phyloP scores from a whole-genome alignment of 2,888 invertebrate species.

The Orthosia gracilis region DNA sequence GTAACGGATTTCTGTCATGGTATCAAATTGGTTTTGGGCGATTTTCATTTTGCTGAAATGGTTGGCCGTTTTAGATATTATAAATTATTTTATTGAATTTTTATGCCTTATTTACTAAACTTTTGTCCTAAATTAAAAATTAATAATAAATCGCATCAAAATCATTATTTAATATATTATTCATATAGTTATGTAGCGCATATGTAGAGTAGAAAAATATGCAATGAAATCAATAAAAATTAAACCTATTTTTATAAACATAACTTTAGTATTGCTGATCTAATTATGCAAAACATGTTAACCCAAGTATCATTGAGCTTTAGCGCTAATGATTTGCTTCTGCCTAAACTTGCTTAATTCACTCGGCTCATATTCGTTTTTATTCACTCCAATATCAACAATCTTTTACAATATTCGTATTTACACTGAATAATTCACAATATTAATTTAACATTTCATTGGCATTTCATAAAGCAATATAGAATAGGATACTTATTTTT shows the following conservation, averaged over 20 bases:
- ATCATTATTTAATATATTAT: neutral
- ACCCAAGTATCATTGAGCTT: neutral
- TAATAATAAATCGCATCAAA: neutral
- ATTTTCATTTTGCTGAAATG: constrained; percentile 14
- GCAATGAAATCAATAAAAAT: too few species aligned
- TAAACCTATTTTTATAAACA: too few species aligned
- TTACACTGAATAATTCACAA: neutral
- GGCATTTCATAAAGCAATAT: neutral
- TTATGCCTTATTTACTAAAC: neutral
- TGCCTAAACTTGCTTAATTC: neutral
- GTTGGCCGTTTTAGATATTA: neutral
- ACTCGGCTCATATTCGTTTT: neutral
- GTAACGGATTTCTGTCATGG: neutral
- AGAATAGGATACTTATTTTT: neutral
- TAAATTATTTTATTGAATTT: neutral
- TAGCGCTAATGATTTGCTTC: neutral
- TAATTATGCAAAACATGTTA: neutral
- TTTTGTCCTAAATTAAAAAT: too few species aligned
- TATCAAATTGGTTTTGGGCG: constrained; percentile 9
- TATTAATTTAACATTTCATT: neutral
- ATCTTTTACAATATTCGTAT: neutral
- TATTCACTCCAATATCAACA: neutral
- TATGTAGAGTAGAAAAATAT: too few species aligned
- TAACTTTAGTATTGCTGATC: neutral
- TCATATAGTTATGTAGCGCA: neutral